These are phyloP conservation scores for Oasisia sp. DNA, from an alignment of 2,888 invertebrate genomes.

Conservation along the genomic window DNA sequence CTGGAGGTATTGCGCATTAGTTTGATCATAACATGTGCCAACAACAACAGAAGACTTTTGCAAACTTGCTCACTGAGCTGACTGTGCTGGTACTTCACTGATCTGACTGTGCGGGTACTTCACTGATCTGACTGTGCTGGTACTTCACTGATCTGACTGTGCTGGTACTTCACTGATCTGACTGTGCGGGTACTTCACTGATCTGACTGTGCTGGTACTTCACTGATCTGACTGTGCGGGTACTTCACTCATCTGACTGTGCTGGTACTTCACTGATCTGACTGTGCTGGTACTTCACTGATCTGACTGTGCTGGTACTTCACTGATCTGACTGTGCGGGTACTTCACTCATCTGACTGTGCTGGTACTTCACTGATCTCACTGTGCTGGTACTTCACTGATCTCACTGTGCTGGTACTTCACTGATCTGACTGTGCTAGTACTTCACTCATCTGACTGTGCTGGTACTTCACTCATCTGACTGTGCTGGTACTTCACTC, in stretches of 20 bases:
- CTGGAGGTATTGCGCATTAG: too few species aligned
- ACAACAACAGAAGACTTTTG: too few species aligned
- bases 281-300: conserved; percentile 43
- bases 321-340: conserved; percentile 43
- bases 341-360: conserved; percentile 42
- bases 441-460: conserved; percentile 42
- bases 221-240: conserved; percentile 43
- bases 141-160: too few species aligned
- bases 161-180: conserved; percentile 43
- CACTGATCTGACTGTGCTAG: conserved; percentile 43
- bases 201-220: not conserved
- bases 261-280: conserved; percentile 43
- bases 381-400: conserved; percentile 43
- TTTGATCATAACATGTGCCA: too few species aligned
- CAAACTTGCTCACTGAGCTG: too few species aligned
- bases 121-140: too few species aligned
- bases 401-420: not conserved
- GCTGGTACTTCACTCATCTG: conserved; percentile 42
- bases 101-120: too few species aligned
- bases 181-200: conserved; percentile 42
- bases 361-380: conserved; percentile 42
- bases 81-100: too few species aligned
- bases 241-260: conserved; percentile 42
- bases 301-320: not conserved
- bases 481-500: conserved; percentile 42